Evolutionary conservation across 2,797 vertebrate genomes (phyloP).

Genomic region (Manis javanica): DNA sequence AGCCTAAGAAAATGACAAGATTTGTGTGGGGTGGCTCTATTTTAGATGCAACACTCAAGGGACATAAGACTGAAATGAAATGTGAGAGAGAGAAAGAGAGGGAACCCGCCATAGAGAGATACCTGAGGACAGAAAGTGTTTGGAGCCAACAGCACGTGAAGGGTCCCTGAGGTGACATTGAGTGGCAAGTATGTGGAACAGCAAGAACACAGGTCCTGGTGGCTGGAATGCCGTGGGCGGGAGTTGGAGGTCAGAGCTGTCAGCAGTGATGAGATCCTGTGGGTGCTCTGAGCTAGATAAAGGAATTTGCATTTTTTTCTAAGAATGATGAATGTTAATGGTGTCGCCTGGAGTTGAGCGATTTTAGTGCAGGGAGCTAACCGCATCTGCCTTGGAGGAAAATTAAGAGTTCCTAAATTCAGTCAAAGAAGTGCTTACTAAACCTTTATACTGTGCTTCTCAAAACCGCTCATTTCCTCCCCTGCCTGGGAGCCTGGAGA

Average conservation of each 20-base stretch:
- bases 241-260: not conserved
- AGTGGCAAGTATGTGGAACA: not conserved
- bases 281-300: not conserved
- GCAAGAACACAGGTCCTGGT: not conserved
- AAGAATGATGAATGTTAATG: too few species aligned
- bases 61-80: not conserved
- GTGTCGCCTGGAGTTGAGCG: too few species aligned
- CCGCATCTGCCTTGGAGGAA: not conserved
- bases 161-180: fast-evolving
- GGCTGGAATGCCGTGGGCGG: not conserved
- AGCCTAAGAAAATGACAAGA: not conserved
- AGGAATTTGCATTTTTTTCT: not conserved
- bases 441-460: not conserved
- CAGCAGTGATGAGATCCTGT: fast-evolving
- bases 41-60: not conserved
- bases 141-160: fast-evolving
- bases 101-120: fast-evolving
- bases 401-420: not conserved
- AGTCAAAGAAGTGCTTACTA: not conserved
- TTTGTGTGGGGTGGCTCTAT: not conserved
- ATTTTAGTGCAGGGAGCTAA: not conserved
- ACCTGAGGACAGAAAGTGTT: not conserved
- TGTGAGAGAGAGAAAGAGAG: too few species aligned
- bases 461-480: not conserved
- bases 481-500: too few species aligned